Conservation (phyloP, 53 echinoderm and acorn worm species). For the Echinometra lucunter region DNA sequence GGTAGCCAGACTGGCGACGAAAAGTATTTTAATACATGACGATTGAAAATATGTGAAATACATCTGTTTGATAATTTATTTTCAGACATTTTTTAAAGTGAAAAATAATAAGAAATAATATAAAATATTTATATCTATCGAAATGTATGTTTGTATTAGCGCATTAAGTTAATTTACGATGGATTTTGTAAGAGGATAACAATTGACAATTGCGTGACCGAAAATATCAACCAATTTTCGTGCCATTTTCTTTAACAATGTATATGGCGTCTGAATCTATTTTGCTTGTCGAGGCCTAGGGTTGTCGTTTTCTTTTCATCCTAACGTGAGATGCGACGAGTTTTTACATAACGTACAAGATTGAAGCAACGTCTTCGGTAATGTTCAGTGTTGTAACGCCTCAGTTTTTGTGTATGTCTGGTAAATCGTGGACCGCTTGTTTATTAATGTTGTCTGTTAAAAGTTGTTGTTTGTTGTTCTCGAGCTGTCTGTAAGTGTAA, state of each 20-base stretch:
- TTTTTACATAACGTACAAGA: no score
- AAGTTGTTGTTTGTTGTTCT: no score
- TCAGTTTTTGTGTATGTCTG: no score
- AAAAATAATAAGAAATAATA: not conserved
- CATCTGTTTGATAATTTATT: not conserved
- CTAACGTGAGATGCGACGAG: no score
- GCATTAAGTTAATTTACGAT: not conserved
- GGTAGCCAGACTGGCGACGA: conserved; percentile 42
- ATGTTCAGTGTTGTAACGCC: no score
- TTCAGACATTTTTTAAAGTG: not conserved
- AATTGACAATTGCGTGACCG: not conserved
- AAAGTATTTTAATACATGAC: conserved; percentile 5
- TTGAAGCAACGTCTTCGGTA: no score
- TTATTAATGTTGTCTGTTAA: no score
- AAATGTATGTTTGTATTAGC: not conserved
- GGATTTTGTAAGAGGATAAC: not conserved
- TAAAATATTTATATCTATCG: not conserved
- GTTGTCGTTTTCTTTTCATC: no score
- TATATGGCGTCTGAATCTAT: not conserved
- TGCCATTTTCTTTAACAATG: not conserved
- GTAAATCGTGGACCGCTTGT: no score
- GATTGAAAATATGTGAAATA: not conserved
- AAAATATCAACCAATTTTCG: not conserved
- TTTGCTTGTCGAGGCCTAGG: not conserved
- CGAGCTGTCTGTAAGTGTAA: no score